phyloP scores from a whole-genome alignment of 1,140 invertebrate genomes.

The Tetramorium parvispinum region DNA sequence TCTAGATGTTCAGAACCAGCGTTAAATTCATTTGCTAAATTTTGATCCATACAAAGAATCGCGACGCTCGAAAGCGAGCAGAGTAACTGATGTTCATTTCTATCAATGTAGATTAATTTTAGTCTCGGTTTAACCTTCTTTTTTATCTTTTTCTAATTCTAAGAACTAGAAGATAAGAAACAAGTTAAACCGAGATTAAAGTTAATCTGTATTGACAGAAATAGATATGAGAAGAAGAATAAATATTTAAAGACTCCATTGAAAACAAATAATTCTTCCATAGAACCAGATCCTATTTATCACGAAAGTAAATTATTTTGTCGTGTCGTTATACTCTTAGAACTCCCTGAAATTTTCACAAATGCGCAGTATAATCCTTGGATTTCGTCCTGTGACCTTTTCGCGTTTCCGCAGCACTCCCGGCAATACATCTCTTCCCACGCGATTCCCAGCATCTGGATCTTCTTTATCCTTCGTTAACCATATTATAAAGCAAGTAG shows the following conservation, averaged over 20 bases:
- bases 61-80: too few species aligned
- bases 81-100: too few species aligned
- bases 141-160: too few species aligned
- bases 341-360: slow-evolving; percentile 2
- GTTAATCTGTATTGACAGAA: too few species aligned
- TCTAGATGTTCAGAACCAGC: too few species aligned
- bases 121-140: too few species aligned
- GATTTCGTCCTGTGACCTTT: slow-evolving; percentile 40
- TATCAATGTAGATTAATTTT: too few species aligned
- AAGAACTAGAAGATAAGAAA: too few species aligned
- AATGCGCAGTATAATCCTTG: slow-evolving; percentile 4
- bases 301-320: not conserved
- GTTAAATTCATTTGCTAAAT: too few species aligned
- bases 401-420: slow-evolving; percentile 20
- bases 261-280: not conserved
- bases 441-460: slow-evolving; percentile 28
- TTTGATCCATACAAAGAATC: too few species aligned
- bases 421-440: slow-evolving; percentile 38
- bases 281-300: not conserved
- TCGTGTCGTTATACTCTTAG: not conserved
- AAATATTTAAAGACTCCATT: not conserved
- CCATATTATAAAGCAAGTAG: slow-evolving; percentile 23
- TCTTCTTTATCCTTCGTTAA: slow-evolving; percentile 47
- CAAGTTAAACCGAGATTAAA: too few species aligned
- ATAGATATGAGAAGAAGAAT: too few species aligned